A percentile compares a stretch with the other conserved stretches of the same genome.
Conservation (phyloP, 2,797 vertebrate genomes). For the Leontocebus nigricollis region DNA sequence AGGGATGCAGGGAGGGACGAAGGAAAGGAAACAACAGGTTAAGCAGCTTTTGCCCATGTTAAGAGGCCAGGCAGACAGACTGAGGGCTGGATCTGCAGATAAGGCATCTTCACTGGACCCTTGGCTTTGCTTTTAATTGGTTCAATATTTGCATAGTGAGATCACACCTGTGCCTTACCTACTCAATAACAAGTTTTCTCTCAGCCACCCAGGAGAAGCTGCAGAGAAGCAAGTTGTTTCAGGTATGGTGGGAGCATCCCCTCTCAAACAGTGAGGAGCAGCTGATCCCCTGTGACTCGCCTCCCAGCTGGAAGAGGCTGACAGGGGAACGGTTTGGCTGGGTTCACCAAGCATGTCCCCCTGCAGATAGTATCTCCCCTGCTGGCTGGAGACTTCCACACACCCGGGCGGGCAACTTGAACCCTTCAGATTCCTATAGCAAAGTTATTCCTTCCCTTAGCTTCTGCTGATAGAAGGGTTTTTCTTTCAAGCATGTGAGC, state of each 20-base stretch:
- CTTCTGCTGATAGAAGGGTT: slow-evolving; percentile 74
- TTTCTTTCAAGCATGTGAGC: slow-evolving; percentile 57
- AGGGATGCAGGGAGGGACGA: neutral
- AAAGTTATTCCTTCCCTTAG: slow-evolving; percentile 29
- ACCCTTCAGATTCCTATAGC: neutral
- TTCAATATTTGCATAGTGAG: slow-evolving; percentile 53
- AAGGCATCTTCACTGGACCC: neutral
- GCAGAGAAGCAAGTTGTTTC: neutral
- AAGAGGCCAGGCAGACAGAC: neutral
- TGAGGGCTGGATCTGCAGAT: neutral
- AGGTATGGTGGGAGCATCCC: neutral
- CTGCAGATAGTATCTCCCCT: neutral
- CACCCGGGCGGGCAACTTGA: neutral
- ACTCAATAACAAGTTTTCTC: neutral
- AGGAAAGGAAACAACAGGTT: neutral
- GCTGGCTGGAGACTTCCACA: neutral
- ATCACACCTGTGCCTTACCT: slow-evolving; percentile 49
- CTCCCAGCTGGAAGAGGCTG: neutral
- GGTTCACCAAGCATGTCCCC: neutral
- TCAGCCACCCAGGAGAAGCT: neutral
- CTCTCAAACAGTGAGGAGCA: neutral
- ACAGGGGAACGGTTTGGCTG: neutral
- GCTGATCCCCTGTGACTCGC: rapidly evolving
- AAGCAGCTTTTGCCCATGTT: neutral
- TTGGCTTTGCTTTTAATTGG: slow-evolving; percentile 45